Percentiles rank a stretch among this genome's conserved stretches.
phyloP scores from a whole-genome alignment of 2,888 invertebrate genomes.

The Macaria liturata region DNA sequence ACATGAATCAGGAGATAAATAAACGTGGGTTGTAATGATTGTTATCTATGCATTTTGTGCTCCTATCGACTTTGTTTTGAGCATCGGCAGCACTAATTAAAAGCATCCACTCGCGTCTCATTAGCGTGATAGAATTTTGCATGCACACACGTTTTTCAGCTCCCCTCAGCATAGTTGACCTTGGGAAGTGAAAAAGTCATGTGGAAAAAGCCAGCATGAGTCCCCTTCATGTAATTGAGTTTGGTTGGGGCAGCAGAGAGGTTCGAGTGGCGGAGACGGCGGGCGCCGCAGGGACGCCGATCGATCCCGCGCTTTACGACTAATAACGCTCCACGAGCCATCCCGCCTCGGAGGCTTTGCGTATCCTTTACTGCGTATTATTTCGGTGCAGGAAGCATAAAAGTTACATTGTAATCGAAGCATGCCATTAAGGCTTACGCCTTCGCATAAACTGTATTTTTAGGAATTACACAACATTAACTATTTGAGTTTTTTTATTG shows the following conservation, averaged over 20 bases:
- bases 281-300: slow-evolving; percentile 69
- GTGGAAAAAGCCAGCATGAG: not conserved
- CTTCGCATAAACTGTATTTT: too few relatives aligned
- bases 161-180: not conserved
- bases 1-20: slow-evolving; percentile 1
- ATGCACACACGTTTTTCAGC: slow-evolving; percentile 6
- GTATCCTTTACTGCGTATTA: slow-evolving; percentile 34
- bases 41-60: not conserved
- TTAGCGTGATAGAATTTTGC: not conserved
- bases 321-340: slow-evolving; percentile 65
- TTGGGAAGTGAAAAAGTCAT: slow-evolving; percentile 12
- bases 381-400: slow-evolving; percentile 13
- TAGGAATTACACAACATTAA: too few relatives aligned
- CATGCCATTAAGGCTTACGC: too few relatives aligned
- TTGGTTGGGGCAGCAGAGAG: slow-evolving; percentile 29
- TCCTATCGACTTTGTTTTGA: not conserved
- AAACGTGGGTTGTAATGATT: not conserved
- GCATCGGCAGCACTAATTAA: not conserved
- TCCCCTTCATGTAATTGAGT: slow-evolving; percentile 31
- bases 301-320: slow-evolving; percentile 70
- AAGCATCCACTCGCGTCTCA: not conserved
- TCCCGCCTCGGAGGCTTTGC: slow-evolving; percentile 33
- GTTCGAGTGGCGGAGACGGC: slow-evolving; percentile 31
- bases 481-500: too few relatives aligned
- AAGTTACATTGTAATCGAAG: not conserved